Evolutionary conservation across 2,113 vertebrate genomes (phyloP), one percentile per base, ranked within the genome.

Genomic region (Misgurnus mizolepis): DNA sequence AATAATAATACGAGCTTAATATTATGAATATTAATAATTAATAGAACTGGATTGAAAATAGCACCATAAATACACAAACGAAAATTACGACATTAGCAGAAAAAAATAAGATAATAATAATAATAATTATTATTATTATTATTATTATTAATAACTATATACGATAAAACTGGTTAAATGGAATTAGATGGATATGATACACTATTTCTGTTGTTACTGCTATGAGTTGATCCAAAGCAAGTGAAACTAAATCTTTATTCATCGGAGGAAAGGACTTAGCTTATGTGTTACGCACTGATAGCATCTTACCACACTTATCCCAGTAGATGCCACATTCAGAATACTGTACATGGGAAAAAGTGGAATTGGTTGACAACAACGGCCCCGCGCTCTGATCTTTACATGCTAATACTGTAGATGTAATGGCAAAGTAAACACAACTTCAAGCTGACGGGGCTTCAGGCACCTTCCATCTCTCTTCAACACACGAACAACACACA

Each of bases 161-260:
- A 40, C 43, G 60, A 45, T 4, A 18, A 75, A 49, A 76, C 49
- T 67, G 60, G 76, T 80, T 40, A 66, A 66, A 74, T 64, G 50
- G 55, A 61, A 47, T 60, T 60, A 62, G 72, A 74, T 34, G 41
- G 41, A 27, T 40, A 49, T n/a, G 15, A 55, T 50, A 27, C 18
- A 0, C 4, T 50, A 10, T 17, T 39, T 68, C 65, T 70, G 18
- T 27, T 66, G 47, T 47, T 76, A 18, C n/a, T 76, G 74, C 71
- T 82, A 83, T 82, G 82, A 34, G 45, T 82, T 80, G 45, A 41
- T 68, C 64, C 5, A 86, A 85, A 81, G 78, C 79, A 50, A 15
- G 68, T 89, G 90, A 92, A 93, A 94, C 88, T 79, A 67, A 90
- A 93, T 84, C 90, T 90, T 92, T 91, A 93, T 92, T 91, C 91